phyloP scores from a whole-genome alignment of 1,140 invertebrate species.

The Drosophila lacteicornis region DNA sequence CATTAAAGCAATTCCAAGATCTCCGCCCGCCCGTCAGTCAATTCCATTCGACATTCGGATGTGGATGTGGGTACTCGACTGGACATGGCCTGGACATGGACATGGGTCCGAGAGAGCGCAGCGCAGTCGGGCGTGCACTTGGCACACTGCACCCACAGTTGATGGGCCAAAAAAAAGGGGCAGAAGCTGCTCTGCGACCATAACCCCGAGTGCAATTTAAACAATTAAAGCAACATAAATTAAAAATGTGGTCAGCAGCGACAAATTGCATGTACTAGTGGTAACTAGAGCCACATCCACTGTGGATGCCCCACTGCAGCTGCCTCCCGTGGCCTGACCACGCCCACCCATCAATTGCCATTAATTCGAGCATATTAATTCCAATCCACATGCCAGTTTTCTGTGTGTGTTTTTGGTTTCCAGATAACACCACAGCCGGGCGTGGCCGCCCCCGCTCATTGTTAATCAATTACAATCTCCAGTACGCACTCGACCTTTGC shows the following conservation, averaged over 20 bases:
- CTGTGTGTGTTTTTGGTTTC: conserved; percentile 58
- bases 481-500: conserved; percentile 21
- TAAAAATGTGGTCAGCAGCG: conserved; percentile 77
- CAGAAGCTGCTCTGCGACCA: conserved; percentile 30
- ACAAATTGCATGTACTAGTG: conserved; percentile 63
- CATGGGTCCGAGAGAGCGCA: conserved; percentile 22
- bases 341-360: conserved; percentile 62
- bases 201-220: conserved; percentile 63
- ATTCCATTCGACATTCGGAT: conserved; percentile 16
- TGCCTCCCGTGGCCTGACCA: conserved; percentile 22
- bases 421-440: conserved; percentile 49
- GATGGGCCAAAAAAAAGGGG: conserved; percentile 32
- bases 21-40: conserved; percentile 34
- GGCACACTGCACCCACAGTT: conserved; percentile 44
- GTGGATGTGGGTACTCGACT: conserved; percentile 14
- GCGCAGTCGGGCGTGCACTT: conserved; percentile 33
- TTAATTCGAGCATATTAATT: conserved; percentile 81
- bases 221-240: conserved; percentile 80
- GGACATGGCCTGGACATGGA: conserved; percentile 49
- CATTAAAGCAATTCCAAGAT: conserved; percentile 65
- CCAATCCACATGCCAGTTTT: conserved; percentile 58
- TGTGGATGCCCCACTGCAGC: conserved; percentile 11
- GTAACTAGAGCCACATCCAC: conserved; percentile 46
- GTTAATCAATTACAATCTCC: conserved; percentile 66
- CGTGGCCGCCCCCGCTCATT: conserved; percentile 27